Evolutionary conservation across 1,140 invertebrate species (phyloP).

Genomic region (Drosophila asahinai): DNA sequence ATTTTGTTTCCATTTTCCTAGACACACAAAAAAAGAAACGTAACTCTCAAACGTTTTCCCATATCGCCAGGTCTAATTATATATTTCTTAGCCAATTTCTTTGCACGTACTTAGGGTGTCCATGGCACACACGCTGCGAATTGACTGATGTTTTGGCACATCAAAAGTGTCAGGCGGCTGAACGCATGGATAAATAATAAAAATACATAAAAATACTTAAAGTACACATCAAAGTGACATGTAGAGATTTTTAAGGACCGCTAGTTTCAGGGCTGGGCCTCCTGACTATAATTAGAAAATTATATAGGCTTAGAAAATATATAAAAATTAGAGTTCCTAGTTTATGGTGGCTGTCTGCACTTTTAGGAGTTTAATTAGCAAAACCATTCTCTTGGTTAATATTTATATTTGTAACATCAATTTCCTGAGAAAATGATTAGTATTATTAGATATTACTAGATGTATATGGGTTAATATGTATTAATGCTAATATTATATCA

Average conservation of each 20-base stretch:
- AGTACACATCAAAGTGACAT: conserved; percentile 16
- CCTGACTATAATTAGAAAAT: not conserved
- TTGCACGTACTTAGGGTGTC: conserved; percentile 3
- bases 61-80: conserved; percentile 20
- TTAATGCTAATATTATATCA: no score
- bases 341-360: not conserved
- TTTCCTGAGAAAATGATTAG: not conserved
- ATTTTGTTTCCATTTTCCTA: conserved; percentile 70
- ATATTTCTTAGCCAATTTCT: conserved; percentile 21
- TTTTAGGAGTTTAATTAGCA: no score
- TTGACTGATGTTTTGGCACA: conserved; percentile 24
- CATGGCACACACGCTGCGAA: not conserved
- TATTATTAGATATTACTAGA: not conserved
- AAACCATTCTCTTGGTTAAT: not conserved
- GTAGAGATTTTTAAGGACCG: not conserved
- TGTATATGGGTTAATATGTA: not conserved
- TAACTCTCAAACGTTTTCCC: not conserved
- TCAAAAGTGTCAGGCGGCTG: conserved; percentile 3
- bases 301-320: not conserved
- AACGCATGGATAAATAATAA: not conserved
- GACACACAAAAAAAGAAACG: conserved; percentile 8
- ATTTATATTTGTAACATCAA: not conserved
- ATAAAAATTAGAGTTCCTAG: not conserved
- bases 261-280: no score
- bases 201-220: conserved; percentile 21